Evolutionary conservation across 2,113 vertebrate genomes (phyloP).

Genomic region (Calonectris borealis): DNA sequence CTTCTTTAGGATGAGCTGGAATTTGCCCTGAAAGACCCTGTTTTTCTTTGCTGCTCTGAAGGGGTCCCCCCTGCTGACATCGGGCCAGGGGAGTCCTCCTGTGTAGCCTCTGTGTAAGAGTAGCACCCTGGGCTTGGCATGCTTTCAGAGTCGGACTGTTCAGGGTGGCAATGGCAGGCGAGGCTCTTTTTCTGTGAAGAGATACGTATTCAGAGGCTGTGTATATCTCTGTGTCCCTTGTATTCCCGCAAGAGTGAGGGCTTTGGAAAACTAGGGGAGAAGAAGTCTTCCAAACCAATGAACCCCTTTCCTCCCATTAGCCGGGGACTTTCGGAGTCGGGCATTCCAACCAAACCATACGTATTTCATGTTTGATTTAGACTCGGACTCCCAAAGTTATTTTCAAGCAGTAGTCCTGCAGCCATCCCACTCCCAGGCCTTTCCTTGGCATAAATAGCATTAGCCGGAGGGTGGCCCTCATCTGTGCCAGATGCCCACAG

Average conservation of each 20-base stretch:
- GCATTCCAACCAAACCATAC: neutral
- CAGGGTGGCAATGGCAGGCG: neutral
- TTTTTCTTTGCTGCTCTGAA: neutral
- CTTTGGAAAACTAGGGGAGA: neutral
- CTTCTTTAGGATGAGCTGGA: neutral
- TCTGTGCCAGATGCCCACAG: slow-evolving; percentile 56
- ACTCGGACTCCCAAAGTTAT: neutral
- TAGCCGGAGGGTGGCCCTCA: slow-evolving; percentile 25
- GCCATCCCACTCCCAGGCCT: neutral
- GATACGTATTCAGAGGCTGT: neutral
- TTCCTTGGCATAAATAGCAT: slow-evolving; percentile 33
- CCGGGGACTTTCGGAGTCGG: rapidly evolving
- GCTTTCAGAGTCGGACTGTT: neutral
- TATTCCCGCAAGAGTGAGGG: neutral
- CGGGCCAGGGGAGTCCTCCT: neutral
- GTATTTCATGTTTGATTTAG: neutral
- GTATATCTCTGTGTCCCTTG: neutral
- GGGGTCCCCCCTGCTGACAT: too few species aligned
- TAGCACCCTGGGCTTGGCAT: neutral
- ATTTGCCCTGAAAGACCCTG: neutral
- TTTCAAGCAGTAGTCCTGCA: neutral
- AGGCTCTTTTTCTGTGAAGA: neutral
- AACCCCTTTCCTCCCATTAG: neutral
- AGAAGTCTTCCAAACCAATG: rapidly evolving
- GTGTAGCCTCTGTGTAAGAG: neutral